Base-by-base conservation (phyloP, 1,140 invertebrate genomes). In the Drosophila mauritiana region DNA sequence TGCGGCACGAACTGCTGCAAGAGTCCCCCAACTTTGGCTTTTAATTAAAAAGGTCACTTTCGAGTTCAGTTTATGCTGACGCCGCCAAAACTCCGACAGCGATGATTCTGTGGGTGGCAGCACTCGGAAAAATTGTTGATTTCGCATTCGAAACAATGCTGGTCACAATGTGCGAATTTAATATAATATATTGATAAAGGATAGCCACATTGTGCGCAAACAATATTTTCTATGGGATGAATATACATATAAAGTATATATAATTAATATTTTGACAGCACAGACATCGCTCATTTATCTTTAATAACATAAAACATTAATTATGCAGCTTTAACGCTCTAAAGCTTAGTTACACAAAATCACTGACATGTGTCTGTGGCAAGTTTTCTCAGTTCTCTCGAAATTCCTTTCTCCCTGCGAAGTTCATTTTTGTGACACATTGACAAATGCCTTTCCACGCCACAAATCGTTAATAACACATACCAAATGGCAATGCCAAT, bases 381-480 rank as follows among this genome's bases (percentile, higher is more conserved):
- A 15, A 31, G 25, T 17, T 49, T 7, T 1, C 46, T 22, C 17
- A 10, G 17, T 3, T 12, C 34, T 20, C 34, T 62, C 31, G 39
- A 31, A 48, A 34, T 36, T 25, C 56, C 34, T 34, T 36, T 37
- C 55, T 39, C 36, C 36, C 63, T 22, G 27, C n/a, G n/a, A 31
- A 73, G 82, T 85, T 85, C 57, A 78, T 86, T 85, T 85, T 77
- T 70, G 53, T 85, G 81, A 85, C 81, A 85, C 82, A 61, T 85
- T 85, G 82, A 85, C 82, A 85, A 85, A 85, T 85, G 82, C 74
- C 61, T 74, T 72, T 69, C 68, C 82, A 86, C 78, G 69, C 82
- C 82, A 81, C 82, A 85, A 85, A 86, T 85, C 82, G 82, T 85
- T 85, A 86, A 81, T 81, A 74, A 82, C 73, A 86, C 78, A 82